Conservation (phyloP, 2,797 vertebrate species). For the Pelobates cultripes region DNA sequence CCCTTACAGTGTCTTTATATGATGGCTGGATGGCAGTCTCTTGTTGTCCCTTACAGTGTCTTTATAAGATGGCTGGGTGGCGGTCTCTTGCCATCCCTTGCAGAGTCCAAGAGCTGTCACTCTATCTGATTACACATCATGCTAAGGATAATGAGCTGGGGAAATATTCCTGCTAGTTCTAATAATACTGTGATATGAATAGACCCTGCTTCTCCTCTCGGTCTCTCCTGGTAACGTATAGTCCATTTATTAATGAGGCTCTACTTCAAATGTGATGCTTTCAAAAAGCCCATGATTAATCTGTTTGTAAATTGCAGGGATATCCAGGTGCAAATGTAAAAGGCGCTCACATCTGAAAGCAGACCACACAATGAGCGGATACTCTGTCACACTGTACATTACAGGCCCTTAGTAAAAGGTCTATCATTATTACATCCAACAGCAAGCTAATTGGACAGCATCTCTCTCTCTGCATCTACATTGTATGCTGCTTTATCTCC, state of each 20-base stretch:
- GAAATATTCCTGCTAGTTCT: not conserved
- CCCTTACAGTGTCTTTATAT: not conserved
- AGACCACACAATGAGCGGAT: no score
- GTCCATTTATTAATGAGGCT: slow-evolving; percentile 6
- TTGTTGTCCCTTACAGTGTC: not conserved
- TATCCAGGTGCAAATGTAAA: not conserved
- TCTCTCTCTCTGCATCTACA: not conserved
- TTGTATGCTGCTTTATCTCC: not conserved
- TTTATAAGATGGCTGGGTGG: not conserved
- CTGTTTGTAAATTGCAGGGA: not conserved
- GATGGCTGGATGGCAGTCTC: not conserved
- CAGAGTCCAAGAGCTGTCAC: not conserved
- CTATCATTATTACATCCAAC: not conserved
- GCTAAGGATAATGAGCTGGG: not conserved
- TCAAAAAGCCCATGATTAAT: not conserved
- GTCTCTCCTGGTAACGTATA: slow-evolving; percentile 28
- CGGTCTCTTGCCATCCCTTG: not conserved
- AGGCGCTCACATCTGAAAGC: not conserved
- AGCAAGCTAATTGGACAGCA: not conserved
- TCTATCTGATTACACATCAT: not conserved
- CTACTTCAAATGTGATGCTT: not conserved
- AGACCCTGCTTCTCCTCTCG: not conserved
- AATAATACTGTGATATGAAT: not conserved
- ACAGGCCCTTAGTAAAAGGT: not conserved
- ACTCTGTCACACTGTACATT: no score